Conservation (phyloP, 2,797 vertebrate genomes). For the Girardinus metallicus region DNA sequence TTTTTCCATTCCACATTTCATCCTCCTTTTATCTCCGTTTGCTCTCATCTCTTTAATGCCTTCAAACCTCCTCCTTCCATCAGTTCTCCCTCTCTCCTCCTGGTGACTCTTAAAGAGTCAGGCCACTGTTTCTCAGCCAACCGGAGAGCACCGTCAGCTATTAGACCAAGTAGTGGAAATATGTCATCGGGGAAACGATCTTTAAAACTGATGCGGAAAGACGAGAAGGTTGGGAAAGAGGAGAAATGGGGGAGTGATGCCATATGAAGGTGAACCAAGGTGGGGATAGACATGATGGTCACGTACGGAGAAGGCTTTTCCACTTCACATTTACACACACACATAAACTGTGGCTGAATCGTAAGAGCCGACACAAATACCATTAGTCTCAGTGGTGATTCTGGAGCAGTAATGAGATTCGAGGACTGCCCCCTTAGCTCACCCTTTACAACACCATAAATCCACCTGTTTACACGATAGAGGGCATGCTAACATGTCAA, state of each 20-base stretch:
- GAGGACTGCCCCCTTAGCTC: conserved; percentile 56
- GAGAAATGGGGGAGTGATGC: conserved; percentile 55
- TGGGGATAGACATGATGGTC: conserved; percentile 81
- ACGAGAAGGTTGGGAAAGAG: conserved; percentile 34
- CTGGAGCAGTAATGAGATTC: conserved; percentile 72
- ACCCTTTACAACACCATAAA: conserved; percentile 56
- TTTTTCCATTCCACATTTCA: conserved; percentile 11
- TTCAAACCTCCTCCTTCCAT: conserved; percentile 9
- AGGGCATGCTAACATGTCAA: conserved; percentile 35
- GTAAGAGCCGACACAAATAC: conserved; percentile 45
- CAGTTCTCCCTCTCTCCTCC: conserved; percentile 14
- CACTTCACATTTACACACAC: conserved; percentile 28
- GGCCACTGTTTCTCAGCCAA: conserved; percentile 47
- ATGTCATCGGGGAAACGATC: conserved; percentile 60
- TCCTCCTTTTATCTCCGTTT: neutral
- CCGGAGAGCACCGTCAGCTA: conserved; percentile 42
- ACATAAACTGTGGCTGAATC: conserved; percentile 48
- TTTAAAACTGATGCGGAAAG: conserved; percentile 59
- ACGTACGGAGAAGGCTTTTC: conserved; percentile 74
- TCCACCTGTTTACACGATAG: conserved; percentile 54
- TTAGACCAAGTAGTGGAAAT: conserved; percentile 58
- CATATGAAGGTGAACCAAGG: conserved; percentile 83
- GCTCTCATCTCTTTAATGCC: conserved; percentile 14
- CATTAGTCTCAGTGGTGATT: conserved; percentile 68
- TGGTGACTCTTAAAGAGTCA: conserved; percentile 46